Evolutionary conservation across 2,888 invertebrate genomes (phyloP).

Genomic region (Sesia bembeciformis): DNA sequence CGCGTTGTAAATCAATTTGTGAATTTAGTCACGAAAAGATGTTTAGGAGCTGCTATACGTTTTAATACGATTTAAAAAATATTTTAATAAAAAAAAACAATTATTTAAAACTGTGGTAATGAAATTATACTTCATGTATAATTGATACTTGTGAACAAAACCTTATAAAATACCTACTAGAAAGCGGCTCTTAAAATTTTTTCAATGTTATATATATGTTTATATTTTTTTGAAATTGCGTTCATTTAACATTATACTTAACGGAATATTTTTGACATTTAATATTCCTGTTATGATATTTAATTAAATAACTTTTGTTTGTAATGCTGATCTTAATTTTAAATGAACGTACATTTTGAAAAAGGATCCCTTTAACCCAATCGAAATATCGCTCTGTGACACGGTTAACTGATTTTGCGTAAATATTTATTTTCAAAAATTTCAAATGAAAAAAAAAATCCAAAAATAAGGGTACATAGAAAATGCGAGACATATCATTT

Average conservation of each 20-base stretch:
- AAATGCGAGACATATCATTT: conserved; percentile 26
- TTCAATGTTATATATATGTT: conserved; percentile 6
- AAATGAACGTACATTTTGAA: conserved; percentile 17
- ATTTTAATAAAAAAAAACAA: too few relatives aligned
- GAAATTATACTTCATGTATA: too few relatives aligned
- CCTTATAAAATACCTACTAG: not conserved
- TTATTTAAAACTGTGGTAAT: too few relatives aligned
- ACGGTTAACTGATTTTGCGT: not conserved
- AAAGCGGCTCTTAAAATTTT: conserved; percentile 16
- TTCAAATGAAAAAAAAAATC: conserved; percentile 15
- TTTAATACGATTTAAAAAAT: too few relatives aligned
- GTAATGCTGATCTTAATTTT: not conserved
- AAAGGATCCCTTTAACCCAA: conserved; percentile 17
- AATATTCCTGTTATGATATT: not conserved
- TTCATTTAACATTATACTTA: conserved; percentile 2
- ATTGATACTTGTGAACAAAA: too few relatives aligned
- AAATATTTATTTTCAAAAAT: not conserved
- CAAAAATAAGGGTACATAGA: conserved; percentile 28
- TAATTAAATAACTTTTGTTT: too few relatives aligned
- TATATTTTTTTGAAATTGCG: conserved; percentile 6
- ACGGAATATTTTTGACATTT: not conserved
- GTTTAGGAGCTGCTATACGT: too few relatives aligned
- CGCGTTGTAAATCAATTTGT: too few relatives aligned
- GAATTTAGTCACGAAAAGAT: too few relatives aligned
- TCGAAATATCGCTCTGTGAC: conserved; percentile 34